Evolutionary conservation across 1,140 invertebrate genomes (phyloP).

Genomic region (Drosophila bifasciata): DNA sequence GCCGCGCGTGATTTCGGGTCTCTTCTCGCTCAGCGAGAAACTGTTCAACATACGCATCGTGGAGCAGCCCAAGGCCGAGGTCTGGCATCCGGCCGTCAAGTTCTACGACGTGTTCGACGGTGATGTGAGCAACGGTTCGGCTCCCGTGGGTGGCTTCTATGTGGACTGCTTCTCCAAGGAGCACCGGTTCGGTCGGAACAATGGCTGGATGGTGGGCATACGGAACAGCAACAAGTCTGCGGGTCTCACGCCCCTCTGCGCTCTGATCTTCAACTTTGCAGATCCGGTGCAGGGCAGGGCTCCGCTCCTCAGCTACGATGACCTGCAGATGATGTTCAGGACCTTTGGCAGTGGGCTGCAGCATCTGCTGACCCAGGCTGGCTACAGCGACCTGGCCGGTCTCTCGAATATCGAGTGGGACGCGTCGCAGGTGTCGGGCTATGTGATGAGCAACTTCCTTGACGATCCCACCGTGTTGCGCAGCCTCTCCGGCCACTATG

Average conservation of each 20-base stretch:
- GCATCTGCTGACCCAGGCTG: conserved; percentile 91
- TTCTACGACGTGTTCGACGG: conserved; percentile 92
- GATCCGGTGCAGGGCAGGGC: conserved; percentile 87
- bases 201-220: conserved; percentile 89
- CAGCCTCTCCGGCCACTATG: conserved; percentile 89
- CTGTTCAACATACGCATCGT: conserved; percentile 94
- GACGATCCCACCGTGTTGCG: conserved; percentile 89
- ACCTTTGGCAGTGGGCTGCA: conserved; percentile 94
- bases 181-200: conserved; percentile 85
- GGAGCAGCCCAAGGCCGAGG: conserved; percentile 87
- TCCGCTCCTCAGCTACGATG: conserved; percentile 89
- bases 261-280: conserved; percentile 93
- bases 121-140: conserved; percentile 85
- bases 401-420: conserved; percentile 96
- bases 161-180: conserved; percentile 91
- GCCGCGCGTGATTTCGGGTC: conserved; percentile 89
- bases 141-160: conserved; percentile 91
- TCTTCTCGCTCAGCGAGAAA: conserved; percentile 90
- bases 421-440: conserved; percentile 90
- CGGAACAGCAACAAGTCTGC: conserved; percentile 88
- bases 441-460: conserved; percentile 93
- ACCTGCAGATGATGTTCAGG: conserved; percentile 91
- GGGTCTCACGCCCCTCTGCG: conserved; percentile 88
- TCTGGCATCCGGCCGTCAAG: conserved; percentile 94
- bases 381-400: conserved; percentile 93